Percentiles rank a stretch among this genome's conserved stretches.
These are phyloP conservation scores for Drosophila tsacasi DNA, from an alignment of 1,140 invertebrate genomes.

Conservation along the genomic window DNA sequence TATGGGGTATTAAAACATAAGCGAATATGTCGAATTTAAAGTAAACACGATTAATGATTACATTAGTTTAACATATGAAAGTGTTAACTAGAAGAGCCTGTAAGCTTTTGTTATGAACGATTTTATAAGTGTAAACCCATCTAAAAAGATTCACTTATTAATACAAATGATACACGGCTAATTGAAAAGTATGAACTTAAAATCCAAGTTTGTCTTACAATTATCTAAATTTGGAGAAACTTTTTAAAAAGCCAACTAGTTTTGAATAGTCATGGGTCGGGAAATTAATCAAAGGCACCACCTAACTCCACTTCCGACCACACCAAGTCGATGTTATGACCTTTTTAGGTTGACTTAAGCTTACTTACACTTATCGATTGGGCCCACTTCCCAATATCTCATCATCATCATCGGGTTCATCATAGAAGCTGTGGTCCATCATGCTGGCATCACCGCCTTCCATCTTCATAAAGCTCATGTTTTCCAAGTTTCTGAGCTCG, in stretches of 20 bases:
- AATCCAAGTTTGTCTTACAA: slow-evolving; percentile 7
- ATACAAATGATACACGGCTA: not conserved
- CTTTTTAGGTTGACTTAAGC: not conserved
- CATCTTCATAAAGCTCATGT: slow-evolving; percentile 41
- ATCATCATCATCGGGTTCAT: slow-evolving; percentile 32
- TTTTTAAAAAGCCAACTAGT: not conserved
- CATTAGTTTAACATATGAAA: not conserved
- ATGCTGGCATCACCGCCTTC: slow-evolving; percentile 50
- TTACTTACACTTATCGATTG: slow-evolving; percentile 40
- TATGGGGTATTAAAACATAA: slow-evolving; percentile 6
- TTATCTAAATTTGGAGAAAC: slow-evolving; percentile 9
- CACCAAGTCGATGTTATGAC: slow-evolving; percentile 2
- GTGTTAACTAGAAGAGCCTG: slow-evolving; percentile 1
- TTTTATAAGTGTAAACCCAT: not conserved
- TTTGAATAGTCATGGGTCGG: slow-evolving; percentile 6
- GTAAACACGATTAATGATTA: slow-evolving; percentile 5
- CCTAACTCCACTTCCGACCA: not conserved
- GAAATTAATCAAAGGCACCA: slow-evolving; percentile 14
- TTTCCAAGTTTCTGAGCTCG: slow-evolving; percentile 62
- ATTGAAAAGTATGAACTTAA: not conserved
- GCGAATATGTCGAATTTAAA: no score
- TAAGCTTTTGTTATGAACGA: not conserved
- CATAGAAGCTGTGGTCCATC: slow-evolving; percentile 49
- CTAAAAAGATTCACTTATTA: not conserved
- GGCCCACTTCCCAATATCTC: slow-evolving; percentile 18